Evolutionary conservation across 2,113 vertebrate genomes (phyloP).

Genomic region (Petromus typicus): DNA sequence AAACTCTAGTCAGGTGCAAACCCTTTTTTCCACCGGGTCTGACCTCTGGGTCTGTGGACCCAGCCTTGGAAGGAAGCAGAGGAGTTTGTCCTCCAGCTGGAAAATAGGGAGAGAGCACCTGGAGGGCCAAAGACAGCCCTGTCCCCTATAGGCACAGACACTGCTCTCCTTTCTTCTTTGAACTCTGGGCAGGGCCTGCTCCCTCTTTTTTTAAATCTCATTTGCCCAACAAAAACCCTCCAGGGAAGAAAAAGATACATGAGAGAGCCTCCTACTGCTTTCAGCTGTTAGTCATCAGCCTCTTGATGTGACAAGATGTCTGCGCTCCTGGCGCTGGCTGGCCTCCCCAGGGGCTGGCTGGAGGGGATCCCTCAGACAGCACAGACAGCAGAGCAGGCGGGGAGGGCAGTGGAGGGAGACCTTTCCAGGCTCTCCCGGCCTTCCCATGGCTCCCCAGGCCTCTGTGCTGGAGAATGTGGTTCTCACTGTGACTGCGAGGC

Average conservation of each 20-base stretch:
- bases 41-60: neutral
- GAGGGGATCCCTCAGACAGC: neutral
- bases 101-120: neutral
- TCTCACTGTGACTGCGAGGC: neutral
- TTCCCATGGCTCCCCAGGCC: neutral
- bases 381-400: neutral
- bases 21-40: neutral
- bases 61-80: neutral
- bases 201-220: slow-evolving; percentile 8
- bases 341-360: neutral
- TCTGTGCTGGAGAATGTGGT: neutral
- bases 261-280: slow-evolving; percentile 1
- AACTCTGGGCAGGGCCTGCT: neutral
- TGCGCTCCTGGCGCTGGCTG: neutral
- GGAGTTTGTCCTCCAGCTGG: neutral
- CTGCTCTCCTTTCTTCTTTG: neutral
- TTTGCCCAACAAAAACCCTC: slow-evolving; percentile 34
- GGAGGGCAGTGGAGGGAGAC: neutral
- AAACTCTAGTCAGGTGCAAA: neutral
- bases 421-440: neutral
- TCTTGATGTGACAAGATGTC: neutral
- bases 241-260: slow-evolving; percentile 4
- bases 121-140: neutral
- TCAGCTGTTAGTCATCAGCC: neutral
- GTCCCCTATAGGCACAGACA: neutral